These are phyloP conservation scores for Parazoanthus swiftii DNA, from an alignment of 92 coral and sea anemone species.

Conservation along the genomic window DNA sequence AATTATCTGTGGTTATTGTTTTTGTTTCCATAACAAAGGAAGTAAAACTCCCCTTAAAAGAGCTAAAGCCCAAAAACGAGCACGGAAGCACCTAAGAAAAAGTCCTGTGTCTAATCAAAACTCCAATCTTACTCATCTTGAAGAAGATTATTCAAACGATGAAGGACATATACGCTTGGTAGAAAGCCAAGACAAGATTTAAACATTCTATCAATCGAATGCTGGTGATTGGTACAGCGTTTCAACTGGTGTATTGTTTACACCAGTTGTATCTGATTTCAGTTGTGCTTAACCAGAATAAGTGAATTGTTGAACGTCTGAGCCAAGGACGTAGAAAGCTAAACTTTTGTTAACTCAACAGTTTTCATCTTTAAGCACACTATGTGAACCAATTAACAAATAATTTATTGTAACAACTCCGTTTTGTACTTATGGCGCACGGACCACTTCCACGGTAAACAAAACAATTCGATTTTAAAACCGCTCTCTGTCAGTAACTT, in stretches of 20 bases:
- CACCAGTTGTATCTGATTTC: too few species aligned
- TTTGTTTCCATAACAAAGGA: neutral
- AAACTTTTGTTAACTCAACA: neutral
- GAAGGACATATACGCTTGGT: neutral
- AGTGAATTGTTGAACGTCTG: too few species aligned
- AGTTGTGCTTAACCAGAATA: too few species aligned
- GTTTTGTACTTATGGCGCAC: neutral
- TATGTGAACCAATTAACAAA: too few species aligned
- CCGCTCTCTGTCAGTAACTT: neutral
- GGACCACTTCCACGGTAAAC: neutral
- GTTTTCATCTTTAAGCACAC: neutral
- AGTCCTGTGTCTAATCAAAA: neutral
- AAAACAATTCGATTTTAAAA: neutral
- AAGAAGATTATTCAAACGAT: neutral
- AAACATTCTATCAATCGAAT: too few species aligned
- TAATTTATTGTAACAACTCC: too few species aligned
- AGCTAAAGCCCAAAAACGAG: neutral
- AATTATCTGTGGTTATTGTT: constrained; percentile 26
- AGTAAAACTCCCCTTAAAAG: neutral
- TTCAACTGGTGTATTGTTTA: too few species aligned
- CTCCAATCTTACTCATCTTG: neutral
- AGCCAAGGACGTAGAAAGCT: too few species aligned
- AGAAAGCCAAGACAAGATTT: neutral
- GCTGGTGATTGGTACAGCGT: too few species aligned
- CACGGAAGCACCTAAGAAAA: neutral